A percentile compares a stretch with the other conserved stretches of the same genome.
These are phyloP conservation scores for Otolemur crassicaudatus DNA, from an alignment of 2,797 vertebrate species.

Conservation along the genomic window DNA sequence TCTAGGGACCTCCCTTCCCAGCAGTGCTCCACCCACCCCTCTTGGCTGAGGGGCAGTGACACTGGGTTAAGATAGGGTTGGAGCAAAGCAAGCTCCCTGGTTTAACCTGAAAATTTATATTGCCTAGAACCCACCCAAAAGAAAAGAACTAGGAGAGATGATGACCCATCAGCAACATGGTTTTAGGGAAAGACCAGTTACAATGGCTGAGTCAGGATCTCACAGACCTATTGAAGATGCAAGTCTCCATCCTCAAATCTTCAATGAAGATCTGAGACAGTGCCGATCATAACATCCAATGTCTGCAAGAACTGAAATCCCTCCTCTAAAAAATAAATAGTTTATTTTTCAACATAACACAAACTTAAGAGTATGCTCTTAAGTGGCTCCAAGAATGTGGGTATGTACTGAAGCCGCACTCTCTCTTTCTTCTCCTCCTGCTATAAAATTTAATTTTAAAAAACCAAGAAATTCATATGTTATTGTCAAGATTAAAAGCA, in stretches of 20 bases:
- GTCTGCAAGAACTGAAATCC: not conserved
- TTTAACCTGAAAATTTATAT: not conserved
- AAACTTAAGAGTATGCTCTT: not conserved
- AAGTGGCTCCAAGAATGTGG: not conserved
- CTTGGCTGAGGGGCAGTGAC: not conserved
- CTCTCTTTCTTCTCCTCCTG: not conserved
- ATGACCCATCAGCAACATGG: not conserved
- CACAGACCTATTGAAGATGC: not conserved
- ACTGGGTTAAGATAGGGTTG: too few relatives aligned
- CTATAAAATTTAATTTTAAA: not conserved
- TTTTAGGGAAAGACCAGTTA: not conserved
- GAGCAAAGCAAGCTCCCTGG: not conserved
- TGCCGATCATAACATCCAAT: not conserved
- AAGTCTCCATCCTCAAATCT: not conserved
- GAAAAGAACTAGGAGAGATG: not conserved
- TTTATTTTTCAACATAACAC: not conserved
- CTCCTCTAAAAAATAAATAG: not conserved
- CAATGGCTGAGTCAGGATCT: not conserved
- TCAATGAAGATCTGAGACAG: not conserved
- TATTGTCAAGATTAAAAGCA: not conserved
- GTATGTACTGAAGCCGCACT: not conserved
- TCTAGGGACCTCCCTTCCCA: not conserved
- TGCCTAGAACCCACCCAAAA: not conserved
- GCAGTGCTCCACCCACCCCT: too few relatives aligned
- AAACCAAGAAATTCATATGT: not conserved